Base-by-base conservation (phyloP, 2,797 vertebrate species). In the Loriculus beryllinus region DNA sequence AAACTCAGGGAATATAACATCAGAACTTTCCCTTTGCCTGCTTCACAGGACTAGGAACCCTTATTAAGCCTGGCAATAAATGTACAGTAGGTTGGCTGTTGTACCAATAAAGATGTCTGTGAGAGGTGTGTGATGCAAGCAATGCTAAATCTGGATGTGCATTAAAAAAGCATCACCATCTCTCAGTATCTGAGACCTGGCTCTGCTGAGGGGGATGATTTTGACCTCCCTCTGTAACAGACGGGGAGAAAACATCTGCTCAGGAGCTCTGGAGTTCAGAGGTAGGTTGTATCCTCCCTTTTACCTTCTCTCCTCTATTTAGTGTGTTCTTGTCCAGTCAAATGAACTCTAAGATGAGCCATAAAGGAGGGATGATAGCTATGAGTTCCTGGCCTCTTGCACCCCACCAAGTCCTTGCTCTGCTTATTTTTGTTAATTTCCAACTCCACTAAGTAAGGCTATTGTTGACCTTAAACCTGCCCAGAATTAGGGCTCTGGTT, bases 61-160 rank as follows among this genome's bases (percentile, higher is more conserved):
- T 16, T 48, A 28, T 59, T 42, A 33, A 75, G 2, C 11, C 5
- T 4, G 12, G 45, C 13, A 14, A n/a, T 1, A 0, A 72, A 42
- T 10, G n/a, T 12, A 7, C 0, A 1, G 42, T 17, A 47, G 9
- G 17, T 15, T 59, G 67, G 48, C 31, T 25, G 49, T 33, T 48
- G 40, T 49, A 63, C 31, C 42, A 23, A 35, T 20, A 16, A 35
- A 49, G 25, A n/a, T 60, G 57, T 35, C n/a, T 3, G 23, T 21
- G 48, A 64, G 63, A 49, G 37, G 20, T 17, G 18, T 59, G 33
- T 20, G 23, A 17, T 14, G 18, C 8, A 42, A 70, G 51, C 57
- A 33, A 33, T 1, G 1, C 49, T 40, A 25, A 60, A 48, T 45
- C 40, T 56, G 23, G 52, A n/a, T 2, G 20, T 26, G 12, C 19